Conservation (phyloP, 2,113 vertebrate species). For the Muscicapa adusta region DNA sequence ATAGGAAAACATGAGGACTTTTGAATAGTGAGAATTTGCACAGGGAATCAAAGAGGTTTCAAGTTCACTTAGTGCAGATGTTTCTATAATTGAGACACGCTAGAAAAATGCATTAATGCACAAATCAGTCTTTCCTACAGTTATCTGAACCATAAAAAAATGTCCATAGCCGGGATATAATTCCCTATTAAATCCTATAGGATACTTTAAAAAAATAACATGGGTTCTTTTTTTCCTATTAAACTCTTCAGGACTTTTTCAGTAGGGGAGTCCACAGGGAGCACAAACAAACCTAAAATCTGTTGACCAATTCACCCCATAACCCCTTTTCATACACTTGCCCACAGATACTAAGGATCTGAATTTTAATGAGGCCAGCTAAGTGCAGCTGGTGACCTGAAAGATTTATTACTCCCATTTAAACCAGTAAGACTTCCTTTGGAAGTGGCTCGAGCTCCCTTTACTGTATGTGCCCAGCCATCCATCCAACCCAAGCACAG, state of each 20-base stretch:
- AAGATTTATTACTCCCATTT: slow-evolving; percentile 49
- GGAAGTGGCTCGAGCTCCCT: background rate
- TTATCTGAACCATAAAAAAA: slow-evolving; percentile 64
- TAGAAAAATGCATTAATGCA: slow-evolving; percentile 65
- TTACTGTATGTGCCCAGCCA: background rate
- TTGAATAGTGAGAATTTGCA: slow-evolving; percentile 53
- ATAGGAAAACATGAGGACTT: slow-evolving; percentile 31
- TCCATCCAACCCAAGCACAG: background rate
- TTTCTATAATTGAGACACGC: slow-evolving; percentile 67
- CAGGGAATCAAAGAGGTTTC: slow-evolving; percentile 65
- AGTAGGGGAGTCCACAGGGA: slow-evolving; percentile 9
- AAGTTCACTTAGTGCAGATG: slow-evolving; percentile 64
- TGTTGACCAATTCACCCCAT: slow-evolving; percentile 47
- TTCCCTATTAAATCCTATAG: slow-evolving; percentile 57
- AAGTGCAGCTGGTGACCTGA: slow-evolving; percentile 47
- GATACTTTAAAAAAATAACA: background rate
- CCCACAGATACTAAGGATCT: slow-evolving; percentile 24
- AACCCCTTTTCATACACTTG: slow-evolving; percentile 20
- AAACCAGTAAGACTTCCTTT: slow-evolving; percentile 55
- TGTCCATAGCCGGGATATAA: slow-evolving; percentile 31
- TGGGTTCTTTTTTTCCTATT: slow-evolving; percentile 34
- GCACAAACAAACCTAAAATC: slow-evolving; percentile 30
- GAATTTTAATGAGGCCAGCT: slow-evolving; percentile 55
- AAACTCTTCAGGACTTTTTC: slow-evolving; percentile 22
- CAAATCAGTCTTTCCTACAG: slow-evolving; percentile 59